Percentiles rank a stretch among this genome's conserved stretches.
Evolutionary conservation across 2,113 vertebrate species (phyloP).

Genomic region (Trochalopteron elliotii): DNA sequence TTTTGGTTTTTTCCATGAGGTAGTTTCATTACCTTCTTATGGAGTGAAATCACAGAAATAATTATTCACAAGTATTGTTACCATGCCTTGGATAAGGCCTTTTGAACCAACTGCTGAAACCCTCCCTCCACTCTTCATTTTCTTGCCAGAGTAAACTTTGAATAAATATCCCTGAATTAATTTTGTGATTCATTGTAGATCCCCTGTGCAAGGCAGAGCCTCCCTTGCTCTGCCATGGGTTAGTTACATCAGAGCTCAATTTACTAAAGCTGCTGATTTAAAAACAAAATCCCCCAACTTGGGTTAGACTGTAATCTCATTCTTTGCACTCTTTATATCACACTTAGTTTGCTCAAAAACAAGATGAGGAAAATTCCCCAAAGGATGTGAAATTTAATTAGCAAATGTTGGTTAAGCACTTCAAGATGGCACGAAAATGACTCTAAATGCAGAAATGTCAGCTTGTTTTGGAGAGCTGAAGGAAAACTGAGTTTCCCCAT

Average conservation of each 20-base stretch:
- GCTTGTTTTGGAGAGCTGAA: background rate
- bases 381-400: constrained; percentile 60
- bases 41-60: background rate
- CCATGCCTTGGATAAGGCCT: background rate
- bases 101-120: background rate
- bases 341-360: constrained; percentile 27
- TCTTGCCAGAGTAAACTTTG: background rate
- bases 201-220: background rate
- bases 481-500: background rate
- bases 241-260: background rate
- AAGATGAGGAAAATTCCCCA: constrained; percentile 25
- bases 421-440: constrained; percentile 1
- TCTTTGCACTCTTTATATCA: constrained; percentile 8
- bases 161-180: constrained; percentile 9
- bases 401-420: constrained; percentile 48
- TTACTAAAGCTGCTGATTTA: background rate
- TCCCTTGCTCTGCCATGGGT: background rate
- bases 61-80: background rate
- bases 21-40: background rate
- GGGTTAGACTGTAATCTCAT: background rate
- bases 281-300: constrained; percentile 15
- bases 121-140: background rate
- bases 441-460: background rate
- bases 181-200: background rate
- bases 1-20: background rate